These are phyloP conservation scores for Oryzias woworae DNA, from an alignment of 2,113 vertebrate genomes.

Conservation along the genomic window DNA sequence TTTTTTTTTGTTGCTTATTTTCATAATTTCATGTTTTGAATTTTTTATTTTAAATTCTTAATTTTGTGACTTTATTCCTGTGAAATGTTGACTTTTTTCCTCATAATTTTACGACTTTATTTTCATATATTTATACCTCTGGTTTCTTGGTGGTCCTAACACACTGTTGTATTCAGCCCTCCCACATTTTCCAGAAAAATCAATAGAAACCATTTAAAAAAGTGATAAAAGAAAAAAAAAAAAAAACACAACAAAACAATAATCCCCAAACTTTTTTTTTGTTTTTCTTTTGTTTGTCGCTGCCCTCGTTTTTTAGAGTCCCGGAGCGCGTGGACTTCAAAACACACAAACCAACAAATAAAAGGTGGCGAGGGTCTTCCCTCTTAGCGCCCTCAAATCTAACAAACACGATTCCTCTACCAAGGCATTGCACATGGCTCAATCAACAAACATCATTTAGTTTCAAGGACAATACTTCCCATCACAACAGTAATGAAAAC, in stretches of 20 bases:
- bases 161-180: slow-evolving; percentile 62
- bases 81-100: too few species aligned
- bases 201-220: slow-evolving; percentile 69
- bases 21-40: too few species aligned
- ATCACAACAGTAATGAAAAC: slow-evolving; percentile 77
- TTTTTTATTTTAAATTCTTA: too few species aligned
- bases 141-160: too few species aligned
- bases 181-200: slow-evolving; percentile 76
- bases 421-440: slow-evolving; percentile 90
- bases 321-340: slow-evolving; percentile 79
- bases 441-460: slow-evolving; percentile 83
- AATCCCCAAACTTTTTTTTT: slow-evolving; percentile 73
- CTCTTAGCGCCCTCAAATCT: slow-evolving; percentile 78
- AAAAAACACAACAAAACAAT: slow-evolving; percentile 62
- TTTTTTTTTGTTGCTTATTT: too few species aligned
- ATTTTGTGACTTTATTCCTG: too few species aligned
- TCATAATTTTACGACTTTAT: too few species aligned
- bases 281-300: slow-evolving; percentile 68
- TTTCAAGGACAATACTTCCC: slow-evolving; percentile 83
- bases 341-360: slow-evolving; percentile 75
- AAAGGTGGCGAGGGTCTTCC: slow-evolving; percentile 71
- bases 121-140: too few species aligned
- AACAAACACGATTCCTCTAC: slow-evolving; percentile 86
- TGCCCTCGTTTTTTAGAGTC: slow-evolving; percentile 83
- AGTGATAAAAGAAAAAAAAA: slow-evolving; percentile 58